phyloP scores from a whole-genome alignment of 1,140 invertebrate genomes.

The Trichonephila clavipes region DNA sequence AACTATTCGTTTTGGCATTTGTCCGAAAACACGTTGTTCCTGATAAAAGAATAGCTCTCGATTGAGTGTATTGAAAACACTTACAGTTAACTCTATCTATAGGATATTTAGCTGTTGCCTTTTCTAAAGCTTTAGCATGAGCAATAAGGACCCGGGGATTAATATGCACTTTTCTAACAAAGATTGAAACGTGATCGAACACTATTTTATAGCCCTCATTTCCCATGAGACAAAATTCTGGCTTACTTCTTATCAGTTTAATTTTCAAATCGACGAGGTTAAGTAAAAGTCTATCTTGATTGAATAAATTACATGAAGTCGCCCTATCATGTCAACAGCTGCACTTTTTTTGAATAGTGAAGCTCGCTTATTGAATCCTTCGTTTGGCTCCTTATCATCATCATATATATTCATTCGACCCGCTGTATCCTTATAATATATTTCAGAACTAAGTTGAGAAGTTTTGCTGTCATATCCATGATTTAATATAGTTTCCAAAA shows the following conservation, averaged over 20 bases:
- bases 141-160: not conserved
- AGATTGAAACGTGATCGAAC: not conserved
- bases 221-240: slow-evolving; percentile 20
- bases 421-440: slow-evolving; percentile 31
- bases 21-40: slow-evolving; percentile 38
- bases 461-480: slow-evolving; percentile 10
- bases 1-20: slow-evolving; percentile 1
- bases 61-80: slow-evolving; percentile 9
- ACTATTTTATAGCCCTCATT: not conserved
- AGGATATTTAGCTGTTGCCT: not conserved
- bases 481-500: not conserved
- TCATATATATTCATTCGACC: not conserved
- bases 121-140: slow-evolving; percentile 49
- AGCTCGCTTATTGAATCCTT: no score
- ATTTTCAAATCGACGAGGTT: no score
- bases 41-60: not conserved
- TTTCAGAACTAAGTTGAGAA: not conserved
- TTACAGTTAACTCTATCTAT: slow-evolving; percentile 20
- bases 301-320: no score
- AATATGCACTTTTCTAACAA: slow-evolving; percentile 16
- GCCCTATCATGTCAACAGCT: no score
- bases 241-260: no score
- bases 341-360: no score
- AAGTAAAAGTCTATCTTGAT: no score
- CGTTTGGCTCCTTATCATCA: no score